A percentile compares a stretch with the other conserved stretches of the same genome.
Evolutionary conservation across 2,797 vertebrate genomes (phyloP).

Genomic region (Falco biarmicus): DNA sequence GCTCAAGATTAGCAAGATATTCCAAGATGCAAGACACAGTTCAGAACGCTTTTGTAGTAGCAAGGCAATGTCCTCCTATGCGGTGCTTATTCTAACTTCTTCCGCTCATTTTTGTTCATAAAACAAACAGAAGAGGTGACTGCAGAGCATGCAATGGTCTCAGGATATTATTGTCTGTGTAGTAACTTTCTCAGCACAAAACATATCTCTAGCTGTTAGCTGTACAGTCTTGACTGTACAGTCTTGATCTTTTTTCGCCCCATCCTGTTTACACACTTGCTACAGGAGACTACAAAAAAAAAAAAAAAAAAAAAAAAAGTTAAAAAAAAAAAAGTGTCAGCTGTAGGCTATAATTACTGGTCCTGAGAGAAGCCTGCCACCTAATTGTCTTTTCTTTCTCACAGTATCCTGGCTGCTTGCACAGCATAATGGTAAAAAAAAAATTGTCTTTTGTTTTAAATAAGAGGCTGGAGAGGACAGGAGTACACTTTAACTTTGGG

Average conservation of each 20-base stretch:
- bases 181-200: background rate
- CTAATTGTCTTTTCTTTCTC: background rate
- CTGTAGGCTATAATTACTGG: background rate
- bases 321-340: background rate
- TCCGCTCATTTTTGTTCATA: background rate
- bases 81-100: background rate
- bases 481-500: background rate
- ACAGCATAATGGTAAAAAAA: background rate
- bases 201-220: background rate
- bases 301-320: background rate
- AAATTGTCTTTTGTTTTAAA: background rate
- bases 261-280: background rate
- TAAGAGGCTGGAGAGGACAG: background rate
- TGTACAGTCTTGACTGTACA: background rate
- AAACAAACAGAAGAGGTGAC: background rate
- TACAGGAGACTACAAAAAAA: background rate
- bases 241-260: background rate
- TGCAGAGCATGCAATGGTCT: background rate
- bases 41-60: background rate
- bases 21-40: background rate
- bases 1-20: background rate
- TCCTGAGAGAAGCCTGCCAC: background rate
- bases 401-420: background rate
- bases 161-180: background rate
- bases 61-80: background rate